These are phyloP conservation scores for Thera britannica DNA, from an alignment of 2,888 invertebrate genomes.

Conservation along the genomic window DNA sequence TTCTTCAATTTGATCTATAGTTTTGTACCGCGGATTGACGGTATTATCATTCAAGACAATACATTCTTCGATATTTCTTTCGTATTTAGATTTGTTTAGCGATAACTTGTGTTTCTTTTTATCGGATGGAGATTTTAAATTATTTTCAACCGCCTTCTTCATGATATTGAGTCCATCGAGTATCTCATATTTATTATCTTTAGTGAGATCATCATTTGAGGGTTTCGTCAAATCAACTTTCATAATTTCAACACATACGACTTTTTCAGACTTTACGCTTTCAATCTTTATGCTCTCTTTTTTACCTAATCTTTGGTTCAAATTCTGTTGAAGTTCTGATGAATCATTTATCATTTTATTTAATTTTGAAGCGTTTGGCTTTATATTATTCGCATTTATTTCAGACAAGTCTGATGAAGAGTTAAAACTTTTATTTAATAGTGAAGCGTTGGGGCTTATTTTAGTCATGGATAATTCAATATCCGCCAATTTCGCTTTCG, in stretches of 20 bases:
- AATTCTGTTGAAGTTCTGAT: not conserved
- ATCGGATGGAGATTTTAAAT: conserved; percentile 10
- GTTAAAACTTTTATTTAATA: not conserved
- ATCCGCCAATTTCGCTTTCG: conserved; percentile 26
- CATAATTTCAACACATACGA: not conserved
- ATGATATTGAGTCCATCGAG: conserved; percentile 14
- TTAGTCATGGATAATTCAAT: conserved; percentile 5
- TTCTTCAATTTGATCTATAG: conserved; percentile 34
- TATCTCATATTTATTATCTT: conserved; percentile 33
- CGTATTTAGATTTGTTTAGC: conserved; percentile 13
- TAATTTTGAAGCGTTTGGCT: not conserved
- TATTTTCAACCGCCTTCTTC: conserved; percentile 11
- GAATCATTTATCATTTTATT: not conserved
- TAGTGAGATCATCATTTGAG: not conserved
- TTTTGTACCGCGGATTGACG: conserved; percentile 26
- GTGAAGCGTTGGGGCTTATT: not conserved
- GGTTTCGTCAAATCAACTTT: conserved; percentile 16
- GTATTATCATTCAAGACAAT: conserved; percentile 1
- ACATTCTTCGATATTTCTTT: not conserved
- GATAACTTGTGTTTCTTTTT: conserved; percentile 23
- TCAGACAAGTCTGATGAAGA: not conserved
- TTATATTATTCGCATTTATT: not conserved
- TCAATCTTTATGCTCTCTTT: conserved; percentile 6
- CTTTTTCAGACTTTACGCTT: conserved; percentile 6
- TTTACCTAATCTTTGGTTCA: conserved; percentile 2